Evolutionary conservation across 2,113 vertebrate genomes (phyloP).

Genomic region (Rhineura floridana): DNA sequence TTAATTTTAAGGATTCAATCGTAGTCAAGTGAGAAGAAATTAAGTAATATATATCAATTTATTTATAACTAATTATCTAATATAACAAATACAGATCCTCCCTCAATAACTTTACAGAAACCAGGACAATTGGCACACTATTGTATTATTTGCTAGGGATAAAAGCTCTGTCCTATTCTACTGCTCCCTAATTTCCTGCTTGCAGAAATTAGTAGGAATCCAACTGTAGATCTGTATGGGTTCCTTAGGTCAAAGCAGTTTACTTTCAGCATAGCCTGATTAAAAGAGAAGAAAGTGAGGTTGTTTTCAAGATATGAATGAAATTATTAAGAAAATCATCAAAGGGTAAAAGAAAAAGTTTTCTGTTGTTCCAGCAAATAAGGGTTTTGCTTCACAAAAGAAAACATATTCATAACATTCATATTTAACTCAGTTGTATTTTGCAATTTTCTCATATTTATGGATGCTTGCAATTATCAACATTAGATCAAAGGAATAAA

Average conservation of each 20-base stretch:
- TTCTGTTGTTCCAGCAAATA: constrained; percentile 9
- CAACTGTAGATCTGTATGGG: background rate
- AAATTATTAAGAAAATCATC: constrained; percentile 40
- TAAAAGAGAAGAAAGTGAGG: constrained; percentile 43
- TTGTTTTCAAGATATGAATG: constrained; percentile 26
- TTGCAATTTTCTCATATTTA: constrained; percentile 12
- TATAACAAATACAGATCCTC: too few relatives aligned
- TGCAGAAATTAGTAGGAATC: constrained; percentile 24
- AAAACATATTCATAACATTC: constrained; percentile 5
- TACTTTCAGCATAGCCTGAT: constrained; percentile 29
- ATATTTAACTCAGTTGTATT: constrained; percentile 38
- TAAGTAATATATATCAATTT: too few relatives aligned
- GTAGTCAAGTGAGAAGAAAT: too few relatives aligned
- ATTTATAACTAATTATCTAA: too few relatives aligned
- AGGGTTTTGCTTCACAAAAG: background rate
- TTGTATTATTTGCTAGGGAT: background rate
- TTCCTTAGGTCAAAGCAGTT: constrained; percentile 28
- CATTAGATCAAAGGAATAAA: background rate
- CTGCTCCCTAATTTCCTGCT: background rate
- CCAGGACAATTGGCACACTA: background rate
- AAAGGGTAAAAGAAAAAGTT: constrained; percentile 41
- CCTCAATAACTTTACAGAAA: background rate
- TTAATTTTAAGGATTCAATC: too few relatives aligned
- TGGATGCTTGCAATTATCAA: constrained; percentile 16
- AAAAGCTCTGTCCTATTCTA: background rate